Percentiles rank a stretch among this genome's conserved stretches.
These are phyloP conservation scores for Ophiothrix spiculata DNA, from an alignment of 35 echinoderm and acorn worm genomes.

Conservation along the genomic window DNA sequence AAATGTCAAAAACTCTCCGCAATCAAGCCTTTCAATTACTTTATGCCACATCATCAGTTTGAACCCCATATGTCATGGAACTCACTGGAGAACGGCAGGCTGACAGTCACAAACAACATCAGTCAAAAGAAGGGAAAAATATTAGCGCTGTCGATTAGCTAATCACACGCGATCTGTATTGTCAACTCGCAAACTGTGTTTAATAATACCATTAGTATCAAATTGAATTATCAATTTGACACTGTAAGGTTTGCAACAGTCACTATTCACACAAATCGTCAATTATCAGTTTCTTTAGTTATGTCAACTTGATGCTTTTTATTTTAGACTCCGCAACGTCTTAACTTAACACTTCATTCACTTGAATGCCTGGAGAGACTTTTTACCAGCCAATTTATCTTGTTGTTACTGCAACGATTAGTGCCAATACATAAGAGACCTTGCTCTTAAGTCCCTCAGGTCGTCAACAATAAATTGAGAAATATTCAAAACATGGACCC, in stretches of 20 bases:
- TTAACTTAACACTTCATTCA: constrained; percentile 3
- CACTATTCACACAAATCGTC: not conserved
- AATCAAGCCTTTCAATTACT: too few species aligned
- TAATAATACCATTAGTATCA: constrained; percentile 13
- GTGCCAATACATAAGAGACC: not conserved
- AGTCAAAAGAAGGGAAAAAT: not conserved
- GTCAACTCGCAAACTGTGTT: constrained; percentile 11
- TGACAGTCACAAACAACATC: not conserved
- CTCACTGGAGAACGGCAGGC: too few species aligned
- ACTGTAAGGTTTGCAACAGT: not conserved
- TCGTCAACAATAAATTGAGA: not conserved
- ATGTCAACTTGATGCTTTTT: not conserved
- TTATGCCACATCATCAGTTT: not conserved
- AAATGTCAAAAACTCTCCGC: too few species aligned
- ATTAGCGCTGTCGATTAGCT: not conserved
- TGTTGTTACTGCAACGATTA: not conserved
- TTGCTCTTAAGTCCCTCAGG: not conserved
- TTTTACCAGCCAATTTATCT: not conserved
- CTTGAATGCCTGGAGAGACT: not conserved
- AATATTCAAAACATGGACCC: constrained; percentile 11
- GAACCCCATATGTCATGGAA: not conserved
- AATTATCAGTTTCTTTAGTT: not conserved
- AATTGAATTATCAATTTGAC: constrained; percentile 1
- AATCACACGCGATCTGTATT: not conserved
- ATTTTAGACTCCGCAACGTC: not conserved